phyloP scores from a whole-genome alignment of 2,888 invertebrate species.

The Bursaphelenchus okinawaensis region DNA sequence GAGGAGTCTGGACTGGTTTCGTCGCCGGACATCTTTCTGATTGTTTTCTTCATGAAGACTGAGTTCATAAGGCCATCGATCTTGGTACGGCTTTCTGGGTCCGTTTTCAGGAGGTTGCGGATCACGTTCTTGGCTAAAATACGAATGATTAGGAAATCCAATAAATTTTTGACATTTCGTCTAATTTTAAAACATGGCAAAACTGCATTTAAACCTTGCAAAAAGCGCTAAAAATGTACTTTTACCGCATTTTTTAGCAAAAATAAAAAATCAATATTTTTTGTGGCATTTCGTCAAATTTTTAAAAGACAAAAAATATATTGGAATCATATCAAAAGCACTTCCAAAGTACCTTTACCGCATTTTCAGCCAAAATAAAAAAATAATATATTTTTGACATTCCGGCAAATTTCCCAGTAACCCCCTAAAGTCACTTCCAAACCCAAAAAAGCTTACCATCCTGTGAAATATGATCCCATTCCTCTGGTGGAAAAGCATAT shows the following conservation, averaged over 20 bases:
- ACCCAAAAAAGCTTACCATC: constrained; percentile 64
- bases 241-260: no score
- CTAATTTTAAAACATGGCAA: no score
- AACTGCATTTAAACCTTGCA: no score
- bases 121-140: constrained; percentile 52
- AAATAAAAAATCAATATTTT: no score
- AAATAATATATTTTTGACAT: neutral
- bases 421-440: neutral
- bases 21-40: neutral
- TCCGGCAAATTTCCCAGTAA: neutral
- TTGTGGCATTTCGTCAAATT: no score
- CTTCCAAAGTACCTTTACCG: no score
- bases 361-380: no score
- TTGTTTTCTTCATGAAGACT: constrained; percentile 37
- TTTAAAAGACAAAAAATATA: no score
- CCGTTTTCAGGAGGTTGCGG: constrained; percentile 44
- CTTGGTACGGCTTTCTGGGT: constrained; percentile 45
- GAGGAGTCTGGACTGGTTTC: neutral
- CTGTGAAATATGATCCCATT: constrained; percentile 86
- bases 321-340: no score
- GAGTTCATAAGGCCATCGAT: constrained; percentile 50
- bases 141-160: constrained; percentile 4
- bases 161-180: neutral
- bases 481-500: constrained; percentile 91
- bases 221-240: no score